Evolutionary conservation across 2,113 vertebrate genomes (phyloP), one percentile per base, ranked within the genome.

Genomic region (Corvus moneduloides): DNA sequence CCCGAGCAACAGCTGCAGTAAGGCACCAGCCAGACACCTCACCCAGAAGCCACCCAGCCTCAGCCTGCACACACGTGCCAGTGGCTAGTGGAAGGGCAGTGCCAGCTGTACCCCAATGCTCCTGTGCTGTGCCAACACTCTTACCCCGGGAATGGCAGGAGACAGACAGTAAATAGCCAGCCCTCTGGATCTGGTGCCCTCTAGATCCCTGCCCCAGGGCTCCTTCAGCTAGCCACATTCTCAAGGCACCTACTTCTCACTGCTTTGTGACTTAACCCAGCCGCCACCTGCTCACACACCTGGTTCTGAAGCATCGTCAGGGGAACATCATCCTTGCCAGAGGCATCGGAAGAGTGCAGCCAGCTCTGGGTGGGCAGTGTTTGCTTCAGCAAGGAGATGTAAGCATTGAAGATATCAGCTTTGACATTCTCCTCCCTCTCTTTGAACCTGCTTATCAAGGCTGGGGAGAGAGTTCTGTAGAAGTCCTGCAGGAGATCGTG

Each of bases 381-480:
- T 92, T 99, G 99, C 86, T 97, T 99, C 90, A 99, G 97, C 93
- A 99, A 96, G 30, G 98, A 96, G 1, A 99, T 97, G 27, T 99
- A 99, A 11, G 98, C 98, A 1, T 97, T 97, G 19, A 99, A 99
- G 92, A 99, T 98, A 26, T 99, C 99, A 0, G 98, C 98, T 94
- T 98, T 98, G 85, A 99, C 99, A 2, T 99, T 99, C 97, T 99
- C 99, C 96, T 99, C 99, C 0, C 99, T 98, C 94, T 99, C 99
- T 93, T 98, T 99, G 98, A 99, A 99, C 35, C 99, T 98, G 68
- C 95, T 96, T 86, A 99, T 98, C 92, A 99, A 97, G 2, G 97
- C 98, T 0, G 99, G 99, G 4, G 98, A 98, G 54, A 99, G 96
- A 3, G 98, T 98, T 80, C 94, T 92, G 96, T 99, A 99, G 95